A percentile compares a stretch with the other conserved stretches of the same genome.
Evolutionary conservation across 2,888 invertebrate genomes (phyloP).

Genomic region (Aromia moschata): DNA sequence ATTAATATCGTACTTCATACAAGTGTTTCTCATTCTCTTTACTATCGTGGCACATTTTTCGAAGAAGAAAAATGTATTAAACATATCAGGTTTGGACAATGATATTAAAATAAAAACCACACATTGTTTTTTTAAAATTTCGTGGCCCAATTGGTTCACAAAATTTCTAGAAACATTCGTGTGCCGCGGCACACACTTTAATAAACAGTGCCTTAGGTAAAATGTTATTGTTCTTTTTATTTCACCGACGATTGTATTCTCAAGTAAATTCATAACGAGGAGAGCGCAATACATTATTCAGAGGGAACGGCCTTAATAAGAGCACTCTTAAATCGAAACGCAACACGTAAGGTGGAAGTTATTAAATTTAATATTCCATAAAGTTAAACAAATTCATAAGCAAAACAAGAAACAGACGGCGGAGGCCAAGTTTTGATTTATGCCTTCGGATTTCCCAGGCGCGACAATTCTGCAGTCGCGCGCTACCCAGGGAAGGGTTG

Average conservation of each 20-base stretch:
- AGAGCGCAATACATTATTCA: conserved; percentile 1
- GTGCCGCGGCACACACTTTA: too few relatives aligned
- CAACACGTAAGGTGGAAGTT: conserved; percentile 42
- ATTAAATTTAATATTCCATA: conserved; percentile 56
- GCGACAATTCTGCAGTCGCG: conserved; percentile 55
- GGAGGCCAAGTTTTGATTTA: conserved; percentile 62
- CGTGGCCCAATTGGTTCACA: too few relatives aligned
- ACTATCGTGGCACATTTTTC: too few relatives aligned
- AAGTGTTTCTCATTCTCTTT: too few relatives aligned
- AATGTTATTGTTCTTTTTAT: too few relatives aligned
- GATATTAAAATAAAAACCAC: too few relatives aligned
- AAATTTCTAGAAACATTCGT: too few relatives aligned
- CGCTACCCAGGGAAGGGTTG: conserved; percentile 59
- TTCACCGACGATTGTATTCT: background rate
- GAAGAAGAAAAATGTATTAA: too few relatives aligned
- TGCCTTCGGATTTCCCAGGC: conserved; percentile 56
- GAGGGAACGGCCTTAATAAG: conserved; percentile 20
- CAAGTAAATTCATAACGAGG: conserved; percentile 2
- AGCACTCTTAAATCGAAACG: conserved; percentile 31
- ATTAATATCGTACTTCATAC: too few relatives aligned
- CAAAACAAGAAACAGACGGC: conserved; percentile 51
- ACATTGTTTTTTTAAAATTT: too few relatives aligned
- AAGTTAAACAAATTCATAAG: conserved; percentile 56
- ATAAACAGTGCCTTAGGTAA: background rate
- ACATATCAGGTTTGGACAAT: too few relatives aligned